Evolutionary conservation across 64 coral and sea anemone genomes (phyloP).

Genomic region (Astreopora myriophthalma): DNA sequence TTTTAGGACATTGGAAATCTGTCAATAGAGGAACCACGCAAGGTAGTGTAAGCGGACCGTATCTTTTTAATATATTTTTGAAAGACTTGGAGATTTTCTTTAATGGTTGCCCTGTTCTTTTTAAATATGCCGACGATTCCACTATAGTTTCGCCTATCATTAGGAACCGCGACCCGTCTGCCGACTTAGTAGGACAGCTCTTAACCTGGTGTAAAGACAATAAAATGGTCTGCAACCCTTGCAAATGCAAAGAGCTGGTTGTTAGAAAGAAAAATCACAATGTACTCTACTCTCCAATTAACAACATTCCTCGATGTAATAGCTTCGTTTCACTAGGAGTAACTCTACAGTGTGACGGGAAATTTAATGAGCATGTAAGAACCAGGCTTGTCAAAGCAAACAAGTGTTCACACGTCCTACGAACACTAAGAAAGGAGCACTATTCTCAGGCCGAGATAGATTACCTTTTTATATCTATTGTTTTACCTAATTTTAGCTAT

Average conservation of each 20-base stretch:
- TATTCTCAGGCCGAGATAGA: conserved; percentile 65
- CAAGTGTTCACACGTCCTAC: conserved; percentile 37
- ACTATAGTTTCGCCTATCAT: conserved; percentile 74
- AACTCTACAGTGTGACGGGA: conserved; percentile 70
- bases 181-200: conserved; percentile 56
- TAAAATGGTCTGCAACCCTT: conserved; percentile 75
- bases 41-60: conserved; percentile 62
- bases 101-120: conserved; percentile 10
- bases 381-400: conserved; percentile 57
- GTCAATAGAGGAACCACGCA: conserved; percentile 67
- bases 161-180: conserved; percentile 55
- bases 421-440: conserved; percentile 56
- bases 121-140: conserved; percentile 77
- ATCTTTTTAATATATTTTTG: conserved; percentile 80
- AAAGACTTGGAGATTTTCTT: conserved; percentile 67
- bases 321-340: conserved; percentile 57
- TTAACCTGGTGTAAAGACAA: conserved; percentile 71
- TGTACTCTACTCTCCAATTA: conserved; percentile 58
- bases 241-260: conserved; percentile 86
- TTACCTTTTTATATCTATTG: conserved; percentile 33
- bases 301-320: conserved; percentile 68
- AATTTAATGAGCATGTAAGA: conserved; percentile 62
- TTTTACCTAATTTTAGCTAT: conserved; percentile 5
- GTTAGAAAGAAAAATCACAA: conserved; percentile 61
- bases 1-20: conserved; percentile 54